phyloP scores from a whole-genome alignment of 2,888 invertebrate genomes.

The Drosophila planitibia region DNA sequence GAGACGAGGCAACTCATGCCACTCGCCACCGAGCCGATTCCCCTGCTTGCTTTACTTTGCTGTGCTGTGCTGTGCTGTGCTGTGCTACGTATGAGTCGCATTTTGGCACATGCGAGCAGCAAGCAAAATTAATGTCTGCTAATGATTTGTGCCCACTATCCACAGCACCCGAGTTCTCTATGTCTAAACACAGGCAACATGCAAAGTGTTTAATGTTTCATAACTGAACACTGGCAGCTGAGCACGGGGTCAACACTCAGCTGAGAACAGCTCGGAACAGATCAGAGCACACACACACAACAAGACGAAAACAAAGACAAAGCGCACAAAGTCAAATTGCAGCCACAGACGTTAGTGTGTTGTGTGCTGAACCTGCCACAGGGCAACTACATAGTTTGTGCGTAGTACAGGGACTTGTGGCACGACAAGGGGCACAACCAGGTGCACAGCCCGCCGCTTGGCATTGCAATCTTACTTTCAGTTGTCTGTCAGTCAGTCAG shows the following conservation, averaged over 20 bases:
- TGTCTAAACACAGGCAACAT: conserved; percentile 46
- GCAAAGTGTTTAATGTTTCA: conserved; percentile 79
- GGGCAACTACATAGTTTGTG: conserved; percentile 17
- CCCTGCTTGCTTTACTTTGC: not conserved
- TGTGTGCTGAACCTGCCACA: conserved; percentile 19
- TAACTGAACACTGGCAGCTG: conserved; percentile 50
- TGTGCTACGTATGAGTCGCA: not conserved
- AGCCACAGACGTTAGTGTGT: conserved; percentile 15
- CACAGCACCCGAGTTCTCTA: not conserved
- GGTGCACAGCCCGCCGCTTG: conserved; percentile 34
- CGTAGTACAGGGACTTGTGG: not conserved
- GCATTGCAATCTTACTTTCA: conserved; percentile 67
- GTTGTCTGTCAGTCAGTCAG: conserved; percentile 39
- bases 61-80: not conserved
- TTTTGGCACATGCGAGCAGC: conserved; percentile 54
- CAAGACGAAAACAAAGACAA: conserved; percentile 6
- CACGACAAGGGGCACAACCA: conserved; percentile 41
- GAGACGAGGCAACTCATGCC: conserved; percentile 41
- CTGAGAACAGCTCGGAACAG: conserved; percentile 25
- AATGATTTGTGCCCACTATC: conserved; percentile 72
- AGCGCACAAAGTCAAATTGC: conserved; percentile 54
- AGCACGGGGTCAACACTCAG: conserved; percentile 16
- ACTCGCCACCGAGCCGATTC: not conserved
- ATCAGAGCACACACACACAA: conserved; percentile 38
- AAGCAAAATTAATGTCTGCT: conserved; percentile 72